A percentile compares a stretch with the other conserved stretches of the same genome.
Evolutionary conservation across 2,797 vertebrate genomes (phyloP).

Genomic region (Leptatherina wallacei): DNA sequence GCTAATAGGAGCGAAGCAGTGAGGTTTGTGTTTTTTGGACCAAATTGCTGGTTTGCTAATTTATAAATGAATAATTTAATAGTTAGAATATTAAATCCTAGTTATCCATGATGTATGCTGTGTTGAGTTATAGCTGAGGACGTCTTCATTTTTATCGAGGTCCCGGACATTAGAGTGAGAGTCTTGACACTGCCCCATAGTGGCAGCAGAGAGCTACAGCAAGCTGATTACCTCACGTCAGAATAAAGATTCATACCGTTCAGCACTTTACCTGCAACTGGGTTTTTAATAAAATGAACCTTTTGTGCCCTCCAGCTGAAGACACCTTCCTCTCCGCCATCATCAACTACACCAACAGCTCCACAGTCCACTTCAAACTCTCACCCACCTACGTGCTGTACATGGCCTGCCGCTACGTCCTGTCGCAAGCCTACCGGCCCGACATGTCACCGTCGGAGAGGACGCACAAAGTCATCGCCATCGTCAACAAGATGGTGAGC

Average conservation of each 20-base stretch:
- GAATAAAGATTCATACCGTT: not conserved
- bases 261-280: not conserved
- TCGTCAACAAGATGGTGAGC: slow-evolving; percentile 99
- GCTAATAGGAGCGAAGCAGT: too few relatives aligned
- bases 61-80: too few relatives aligned
- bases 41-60: too few relatives aligned
- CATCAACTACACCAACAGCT: slow-evolving; percentile 99
- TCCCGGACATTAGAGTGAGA: too few relatives aligned
- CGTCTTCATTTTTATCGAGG: too few relatives aligned
- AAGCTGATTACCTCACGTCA: not conserved
- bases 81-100: too few relatives aligned
- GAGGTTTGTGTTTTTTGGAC: too few relatives aligned
- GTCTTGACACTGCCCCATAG: too few relatives aligned
- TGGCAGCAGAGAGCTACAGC: too few relatives aligned
- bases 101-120: too few relatives aligned
- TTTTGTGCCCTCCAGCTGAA: slow-evolving; percentile 84
- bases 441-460: slow-evolving; percentile 93
- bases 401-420: slow-evolving; percentile 95
- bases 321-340: slow-evolving; percentile 97
- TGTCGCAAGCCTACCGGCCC: slow-evolving; percentile 91
- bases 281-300: not conserved
- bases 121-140: too few relatives aligned
- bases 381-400: slow-evolving; percentile 96
- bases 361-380: slow-evolving; percentile 97
- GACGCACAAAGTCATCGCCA: slow-evolving; percentile 94